Conservation (phyloP, 2,113 vertebrate genomes). For the Urocitellus parryii region DNA sequence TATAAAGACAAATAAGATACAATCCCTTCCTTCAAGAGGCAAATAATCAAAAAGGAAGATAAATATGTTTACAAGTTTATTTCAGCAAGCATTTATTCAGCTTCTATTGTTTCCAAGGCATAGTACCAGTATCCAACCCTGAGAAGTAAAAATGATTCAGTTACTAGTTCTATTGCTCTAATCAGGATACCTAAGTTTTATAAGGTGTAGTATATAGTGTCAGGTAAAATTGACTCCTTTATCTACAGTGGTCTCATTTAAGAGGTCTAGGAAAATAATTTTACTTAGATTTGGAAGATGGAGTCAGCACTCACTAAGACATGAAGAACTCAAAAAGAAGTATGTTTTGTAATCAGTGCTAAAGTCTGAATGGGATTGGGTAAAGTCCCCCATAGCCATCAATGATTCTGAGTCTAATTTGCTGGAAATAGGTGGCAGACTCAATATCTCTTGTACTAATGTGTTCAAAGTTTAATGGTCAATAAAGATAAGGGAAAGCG, state of each 20-base stretch:
- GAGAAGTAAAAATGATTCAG: not conserved
- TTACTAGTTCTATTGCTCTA: not conserved
- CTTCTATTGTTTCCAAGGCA: not conserved
- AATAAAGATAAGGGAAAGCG: not conserved
- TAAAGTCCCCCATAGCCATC: not conserved
- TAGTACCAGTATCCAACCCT: not conserved
- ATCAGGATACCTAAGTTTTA: not conserved
- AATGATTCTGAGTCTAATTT: not conserved
- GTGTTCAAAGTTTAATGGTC: not conserved
- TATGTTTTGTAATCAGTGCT: not conserved
- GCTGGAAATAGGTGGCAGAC: not conserved
- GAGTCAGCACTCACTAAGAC: not conserved
- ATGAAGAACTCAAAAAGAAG: not conserved
- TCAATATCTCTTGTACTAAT: not conserved
- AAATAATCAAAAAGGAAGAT: not conserved
- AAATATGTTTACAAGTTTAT: not conserved
- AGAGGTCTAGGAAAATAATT: not conserved
- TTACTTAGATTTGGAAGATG: not conserved
- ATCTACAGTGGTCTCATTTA: not conserved
- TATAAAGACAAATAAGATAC: not conserved
- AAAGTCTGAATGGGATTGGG: not conserved
- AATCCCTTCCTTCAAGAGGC: not conserved
- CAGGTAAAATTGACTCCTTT: not conserved
- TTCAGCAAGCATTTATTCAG: not conserved
- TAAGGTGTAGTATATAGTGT: not conserved